These are phyloP conservation scores for Ormyrus pomaceus DNA, from an alignment of 2,888 invertebrate genomes.

Conservation along the genomic window DNA sequence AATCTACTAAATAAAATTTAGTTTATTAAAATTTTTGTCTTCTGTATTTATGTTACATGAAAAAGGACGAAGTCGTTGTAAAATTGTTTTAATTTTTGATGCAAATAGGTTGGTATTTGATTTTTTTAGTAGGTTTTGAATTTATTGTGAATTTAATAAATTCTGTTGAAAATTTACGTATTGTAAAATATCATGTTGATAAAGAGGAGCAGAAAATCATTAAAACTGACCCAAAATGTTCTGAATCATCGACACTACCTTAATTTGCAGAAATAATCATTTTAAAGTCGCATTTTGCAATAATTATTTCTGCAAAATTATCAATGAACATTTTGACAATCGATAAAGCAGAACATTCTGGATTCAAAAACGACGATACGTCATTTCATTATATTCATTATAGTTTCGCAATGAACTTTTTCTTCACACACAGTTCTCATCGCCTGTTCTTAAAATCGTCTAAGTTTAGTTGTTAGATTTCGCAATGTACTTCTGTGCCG, in stretches of 20 bases:
- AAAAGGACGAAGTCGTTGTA: too few relatives aligned
- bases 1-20: not conserved
- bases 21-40: too few relatives aligned
- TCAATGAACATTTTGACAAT: constrained; percentile 33
- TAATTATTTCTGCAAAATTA: constrained; percentile 17
- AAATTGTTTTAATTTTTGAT: too few relatives aligned
- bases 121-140: constrained; percentile 26
- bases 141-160: constrained; percentile 20
- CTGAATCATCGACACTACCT: constrained; percentile 22
- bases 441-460: constrained; percentile 27
- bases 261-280: constrained; percentile 25
- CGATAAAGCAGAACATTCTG: constrained; percentile 23
- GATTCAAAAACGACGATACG: constrained; percentile 3
- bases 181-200: constrained; percentile 3
- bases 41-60: too few relatives aligned
- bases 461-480: constrained; percentile 35
- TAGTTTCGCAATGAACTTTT: constrained; percentile 13
- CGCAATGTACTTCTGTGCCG: constrained; percentile 39
- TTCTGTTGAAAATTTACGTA: constrained; percentile 10
- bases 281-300: not conserved
- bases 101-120: not conserved
- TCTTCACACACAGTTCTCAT: constrained; percentile 14
- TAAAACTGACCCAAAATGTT: constrained; percentile 33
- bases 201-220: constrained; percentile 22
- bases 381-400: constrained; percentile 13